Evolutionary conservation across 2,113 vertebrate species (phyloP).

Genomic region (Guaruba guarouba): DNA sequence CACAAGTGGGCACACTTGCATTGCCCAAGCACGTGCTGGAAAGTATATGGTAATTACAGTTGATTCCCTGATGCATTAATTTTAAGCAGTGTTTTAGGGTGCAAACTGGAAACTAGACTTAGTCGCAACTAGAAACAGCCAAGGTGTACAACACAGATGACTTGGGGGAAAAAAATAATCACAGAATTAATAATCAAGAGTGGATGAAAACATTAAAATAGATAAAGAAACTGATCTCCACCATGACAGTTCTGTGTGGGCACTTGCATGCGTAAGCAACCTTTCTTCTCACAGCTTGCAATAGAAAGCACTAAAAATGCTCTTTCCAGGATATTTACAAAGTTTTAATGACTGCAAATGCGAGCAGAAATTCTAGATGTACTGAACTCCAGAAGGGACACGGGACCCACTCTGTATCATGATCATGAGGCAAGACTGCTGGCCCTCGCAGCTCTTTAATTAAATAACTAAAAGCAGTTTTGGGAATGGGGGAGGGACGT

Average conservation of each 20-base stretch:
- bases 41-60: background rate
- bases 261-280: background rate
- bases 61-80: background rate
- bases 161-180: background rate
- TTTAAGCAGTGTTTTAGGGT: background rate
- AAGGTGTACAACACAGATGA: background rate
- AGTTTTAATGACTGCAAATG: background rate
- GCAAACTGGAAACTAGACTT: background rate
- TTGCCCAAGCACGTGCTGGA: background rate
- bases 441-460: background rate
- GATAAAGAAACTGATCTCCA: background rate
- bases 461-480: conserved; percentile 32
- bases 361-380: background rate
- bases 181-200: background rate
- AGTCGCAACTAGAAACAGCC: background rate
- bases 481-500: background rate
- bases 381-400: background rate
- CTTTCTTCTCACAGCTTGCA: background rate
- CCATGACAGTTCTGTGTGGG: background rate
- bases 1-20: background rate
- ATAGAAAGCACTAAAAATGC: background rate
- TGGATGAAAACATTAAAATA: background rate
- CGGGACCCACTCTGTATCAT: background rate
- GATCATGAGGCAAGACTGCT: background rate
- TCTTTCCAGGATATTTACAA: background rate